Evolutionary conservation across 1,140 invertebrate species (phyloP).

Genomic region (Macrosteles quadrilineatus): DNA sequence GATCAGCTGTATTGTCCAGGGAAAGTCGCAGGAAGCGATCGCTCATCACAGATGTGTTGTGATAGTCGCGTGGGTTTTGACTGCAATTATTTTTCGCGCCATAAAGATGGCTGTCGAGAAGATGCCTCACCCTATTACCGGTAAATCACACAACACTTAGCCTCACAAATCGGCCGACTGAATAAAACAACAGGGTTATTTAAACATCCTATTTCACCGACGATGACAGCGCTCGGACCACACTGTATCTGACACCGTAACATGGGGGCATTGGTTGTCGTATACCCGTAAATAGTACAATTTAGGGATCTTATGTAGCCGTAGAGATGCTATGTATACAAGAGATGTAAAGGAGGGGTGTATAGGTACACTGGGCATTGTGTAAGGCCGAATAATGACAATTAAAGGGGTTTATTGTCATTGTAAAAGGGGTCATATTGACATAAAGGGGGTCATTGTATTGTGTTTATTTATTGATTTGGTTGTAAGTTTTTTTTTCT

Average conservation of each 20-base stretch:
- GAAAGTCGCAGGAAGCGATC: not conserved
- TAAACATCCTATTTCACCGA: constrained; percentile 12
- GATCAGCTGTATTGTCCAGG: not conserved
- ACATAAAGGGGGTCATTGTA: too few species aligned
- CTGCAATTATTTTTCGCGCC: constrained; percentile 16
- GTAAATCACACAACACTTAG: constrained; percentile 16
- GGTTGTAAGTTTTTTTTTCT: too few species aligned
- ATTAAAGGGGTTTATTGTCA: too few species aligned
- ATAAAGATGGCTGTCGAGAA: constrained; percentile 6
- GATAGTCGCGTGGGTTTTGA: not conserved
- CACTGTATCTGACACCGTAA: not conserved
- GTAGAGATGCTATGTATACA: not conserved
- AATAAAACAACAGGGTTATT: constrained; percentile 13
- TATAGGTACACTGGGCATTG: not conserved
- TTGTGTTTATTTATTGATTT: too few species aligned
- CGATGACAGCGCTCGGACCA: not conserved
- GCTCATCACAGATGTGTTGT: not conserved
- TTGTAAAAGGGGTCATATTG: too few species aligned
- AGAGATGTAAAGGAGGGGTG: not conserved
- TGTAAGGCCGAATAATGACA: not conserved
- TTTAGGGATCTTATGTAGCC: not conserved
- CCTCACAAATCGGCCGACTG: not conserved
- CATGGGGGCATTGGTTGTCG: not conserved
- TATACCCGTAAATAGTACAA: not conserved
- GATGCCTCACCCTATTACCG: not conserved